Evolutionary conservation across 2,888 invertebrate species (phyloP), one percentile per base, ranked within the genome.

Genomic region (Allacma fusca): DNA sequence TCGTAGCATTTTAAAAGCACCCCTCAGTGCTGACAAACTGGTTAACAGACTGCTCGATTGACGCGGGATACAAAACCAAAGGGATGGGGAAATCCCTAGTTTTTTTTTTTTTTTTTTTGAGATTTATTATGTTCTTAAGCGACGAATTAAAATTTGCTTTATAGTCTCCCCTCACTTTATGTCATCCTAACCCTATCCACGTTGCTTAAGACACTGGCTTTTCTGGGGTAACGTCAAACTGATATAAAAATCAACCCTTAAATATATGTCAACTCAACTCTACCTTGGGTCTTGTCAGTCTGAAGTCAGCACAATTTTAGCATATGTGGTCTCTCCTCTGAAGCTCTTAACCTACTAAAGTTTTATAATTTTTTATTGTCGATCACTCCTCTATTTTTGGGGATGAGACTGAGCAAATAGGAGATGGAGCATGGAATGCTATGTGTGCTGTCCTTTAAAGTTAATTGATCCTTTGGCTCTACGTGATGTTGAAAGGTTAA

Each of bases 311-410:
- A 34, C 9, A 34, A 34, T 34, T 34, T 34, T 34, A 34, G 34
- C 34, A 34, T 34, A 4, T 34, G 4, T 34, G n/a, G n/a, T 34
- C 34, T 9, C 34, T 9, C 34, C 34, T 34, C 34, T 34, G 5
- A 50, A 16, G n/a, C 50, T 50, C 16, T 16, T 50, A 50, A 50
- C 50, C 50, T 50, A 50, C 50, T 34, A 50, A 19, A 50, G 50
- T 5, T 12, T 50, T n/a, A 2, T 50, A 9, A 19, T 50, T 16
- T 50, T n/a, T 12, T n/a, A n/a, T n/a, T n/a, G n/a, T n/a, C n/a
- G n/a, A n/a, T n/a, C 50, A 50, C n/a, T 50, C 50, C 50, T 50
- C n/a, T 50, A 50, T 50, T 50, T 50, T 50, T 16, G 50, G 50
- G 50, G 19, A 50, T n/a, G 50, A 50, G 19, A 40, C 7, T 5